Percentiles rank a stretch among this genome's conserved stretches.
Evolutionary conservation across 2,113 vertebrate species (phyloP).

Genomic region (Scatophagus argus): DNA sequence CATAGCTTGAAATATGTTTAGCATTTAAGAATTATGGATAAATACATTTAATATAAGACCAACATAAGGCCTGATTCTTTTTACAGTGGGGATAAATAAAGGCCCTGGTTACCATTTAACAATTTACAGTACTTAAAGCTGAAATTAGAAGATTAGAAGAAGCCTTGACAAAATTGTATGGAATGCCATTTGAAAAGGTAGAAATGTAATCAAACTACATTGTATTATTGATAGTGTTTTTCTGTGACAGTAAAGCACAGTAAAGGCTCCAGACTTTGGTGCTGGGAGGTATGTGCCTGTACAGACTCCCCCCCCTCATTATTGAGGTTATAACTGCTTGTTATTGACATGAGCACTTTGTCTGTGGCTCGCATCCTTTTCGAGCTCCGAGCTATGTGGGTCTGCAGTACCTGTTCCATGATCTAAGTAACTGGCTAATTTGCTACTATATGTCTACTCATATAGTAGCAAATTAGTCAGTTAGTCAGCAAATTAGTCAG

Average conservation of each 20-base stretch:
- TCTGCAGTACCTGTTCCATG: background rate
- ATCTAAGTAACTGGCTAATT: slow-evolving; percentile 3
- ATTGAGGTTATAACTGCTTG: slow-evolving; percentile 1
- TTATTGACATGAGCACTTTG: background rate
- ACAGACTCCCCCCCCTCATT: background rate
- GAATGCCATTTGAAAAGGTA: background rate
- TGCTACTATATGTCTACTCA: slow-evolving; percentile 5
- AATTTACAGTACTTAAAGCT: background rate
- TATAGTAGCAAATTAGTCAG: too few species aligned
- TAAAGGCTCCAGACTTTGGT: background rate
- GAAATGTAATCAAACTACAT: background rate
- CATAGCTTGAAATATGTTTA: background rate
- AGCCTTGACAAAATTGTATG: background rate
- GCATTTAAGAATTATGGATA: background rate
- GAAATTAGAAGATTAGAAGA: background rate
- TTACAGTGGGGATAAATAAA: background rate
- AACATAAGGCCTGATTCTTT: background rate
- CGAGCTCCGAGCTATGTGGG: background rate
- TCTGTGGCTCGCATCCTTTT: background rate
- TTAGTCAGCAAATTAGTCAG: too few species aligned
- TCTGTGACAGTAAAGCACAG: background rate
- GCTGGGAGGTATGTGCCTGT: background rate
- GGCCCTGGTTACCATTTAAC: too few species aligned
- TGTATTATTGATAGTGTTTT: background rate
- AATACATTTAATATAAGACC: background rate